phyloP scores from a whole-genome alignment of 2,797 vertebrate species.

The Pangasius mekongensis region DNA sequence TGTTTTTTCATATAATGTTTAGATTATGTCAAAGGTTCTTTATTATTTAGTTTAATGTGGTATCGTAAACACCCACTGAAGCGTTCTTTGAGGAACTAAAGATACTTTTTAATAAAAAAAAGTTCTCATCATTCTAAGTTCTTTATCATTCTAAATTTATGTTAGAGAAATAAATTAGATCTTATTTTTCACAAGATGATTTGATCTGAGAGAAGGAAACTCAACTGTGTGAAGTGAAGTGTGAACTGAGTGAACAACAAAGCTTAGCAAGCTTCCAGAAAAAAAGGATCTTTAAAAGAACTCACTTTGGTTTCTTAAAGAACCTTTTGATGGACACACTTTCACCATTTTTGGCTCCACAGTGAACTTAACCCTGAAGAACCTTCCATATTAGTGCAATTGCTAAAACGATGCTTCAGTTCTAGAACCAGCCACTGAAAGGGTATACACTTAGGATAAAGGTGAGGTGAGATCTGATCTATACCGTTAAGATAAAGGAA shows the following conservation, averaged over 20 bases:
- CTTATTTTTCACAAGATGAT: background rate
- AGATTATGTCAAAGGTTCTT: background rate
- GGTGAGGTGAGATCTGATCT: too few species aligned
- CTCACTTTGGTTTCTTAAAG: background rate
- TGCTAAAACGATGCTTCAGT: background rate
- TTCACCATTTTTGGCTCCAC: background rate
- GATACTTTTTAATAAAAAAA: background rate
- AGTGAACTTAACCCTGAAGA: background rate
- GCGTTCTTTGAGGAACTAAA: background rate
- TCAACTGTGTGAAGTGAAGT: background rate
- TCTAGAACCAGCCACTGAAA: background rate
- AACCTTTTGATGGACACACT: background rate
- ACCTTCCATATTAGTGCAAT: background rate
- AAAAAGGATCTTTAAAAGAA: background rate
- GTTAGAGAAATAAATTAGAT: background rate
- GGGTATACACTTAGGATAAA: too few species aligned
- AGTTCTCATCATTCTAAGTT: background rate
- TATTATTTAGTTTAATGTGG: background rate
- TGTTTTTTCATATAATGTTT: background rate
- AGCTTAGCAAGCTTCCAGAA: background rate
- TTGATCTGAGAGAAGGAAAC: background rate
- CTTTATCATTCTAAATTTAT: background rate
- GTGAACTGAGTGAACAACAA: background rate
- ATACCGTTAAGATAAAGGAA: too few species aligned
- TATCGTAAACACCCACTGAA: too few species aligned